These are phyloP conservation scores for Neoscelio sp. DNA, from an alignment of 2,888 invertebrate genomes.

Conservation along the genomic window DNA sequence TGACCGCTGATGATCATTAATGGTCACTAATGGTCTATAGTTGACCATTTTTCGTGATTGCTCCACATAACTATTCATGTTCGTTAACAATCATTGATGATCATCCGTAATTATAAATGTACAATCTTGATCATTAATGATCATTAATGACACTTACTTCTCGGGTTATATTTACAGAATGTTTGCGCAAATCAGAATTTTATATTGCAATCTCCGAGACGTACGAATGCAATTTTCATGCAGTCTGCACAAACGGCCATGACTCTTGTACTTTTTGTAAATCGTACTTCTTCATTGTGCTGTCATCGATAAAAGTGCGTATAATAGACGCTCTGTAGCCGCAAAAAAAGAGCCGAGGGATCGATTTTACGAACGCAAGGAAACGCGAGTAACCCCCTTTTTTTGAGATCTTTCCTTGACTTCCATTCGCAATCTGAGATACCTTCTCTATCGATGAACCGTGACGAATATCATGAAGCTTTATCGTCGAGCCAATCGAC, in stretches of 20 bases:
- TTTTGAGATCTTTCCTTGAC: constrained; percentile 64
- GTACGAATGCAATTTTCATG: constrained; percentile 2
- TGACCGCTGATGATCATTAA: too few relatives aligned
- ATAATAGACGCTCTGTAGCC: constrained; percentile 47
- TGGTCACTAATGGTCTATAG: too few relatives aligned
- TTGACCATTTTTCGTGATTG: too few relatives aligned
- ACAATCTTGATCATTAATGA: too few relatives aligned
- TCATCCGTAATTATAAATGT: too few relatives aligned
- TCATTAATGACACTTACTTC: too few relatives aligned
- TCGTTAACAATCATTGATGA: too few relatives aligned
- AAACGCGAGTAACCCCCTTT: constrained; percentile 56
- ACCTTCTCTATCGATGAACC: constrained; percentile 67
- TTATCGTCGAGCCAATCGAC: constrained; percentile 60
- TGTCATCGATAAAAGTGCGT: constrained; percentile 65
- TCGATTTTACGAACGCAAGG: constrained; percentile 56
- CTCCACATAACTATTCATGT: too few relatives aligned
- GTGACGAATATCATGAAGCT: constrained; percentile 64
- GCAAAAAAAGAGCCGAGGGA: constrained; percentile 44
- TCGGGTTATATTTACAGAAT: too few relatives aligned
- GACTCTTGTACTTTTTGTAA: constrained; percentile 53
- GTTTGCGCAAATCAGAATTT: too few relatives aligned
- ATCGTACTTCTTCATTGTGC: constrained; percentile 58
- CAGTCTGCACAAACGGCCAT: constrained; percentile 19
- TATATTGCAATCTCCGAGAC: too few relatives aligned
- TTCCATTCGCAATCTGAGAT: constrained; percentile 59